Percentiles rank a stretch among this genome's conserved stretches.
Evolutionary conservation across 2,888 invertebrate species (phyloP).

Genomic region (Cybosia mesomella): DNA sequence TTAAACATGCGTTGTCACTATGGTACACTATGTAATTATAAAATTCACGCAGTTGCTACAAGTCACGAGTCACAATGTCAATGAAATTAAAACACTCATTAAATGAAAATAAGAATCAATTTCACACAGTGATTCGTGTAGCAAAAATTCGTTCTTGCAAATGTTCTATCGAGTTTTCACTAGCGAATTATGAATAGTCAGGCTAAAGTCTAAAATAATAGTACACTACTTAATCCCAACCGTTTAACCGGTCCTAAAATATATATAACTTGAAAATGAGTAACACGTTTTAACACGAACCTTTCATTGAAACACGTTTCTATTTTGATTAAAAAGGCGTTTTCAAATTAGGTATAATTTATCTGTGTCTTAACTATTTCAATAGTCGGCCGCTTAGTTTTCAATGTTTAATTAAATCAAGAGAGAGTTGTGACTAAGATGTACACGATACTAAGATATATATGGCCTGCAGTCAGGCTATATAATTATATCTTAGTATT

Average conservation of each 20-base stretch:
- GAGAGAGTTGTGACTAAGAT: slow-evolving; percentile 44
- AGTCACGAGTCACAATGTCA: too few species aligned
- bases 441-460: too few species aligned
- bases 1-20: not conserved
- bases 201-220: not conserved
- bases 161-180: not conserved
- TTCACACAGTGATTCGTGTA: not conserved
- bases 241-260: not conserved
- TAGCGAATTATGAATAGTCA: not conserved
- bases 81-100: too few species aligned
- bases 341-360: slow-evolving; percentile 23
- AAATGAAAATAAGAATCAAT: too few species aligned
- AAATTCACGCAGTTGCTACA: not conserved
- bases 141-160: not conserved
- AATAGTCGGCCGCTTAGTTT: slow-evolving; percentile 38
- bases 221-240: not conserved
- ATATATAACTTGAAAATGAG: not conserved
- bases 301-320: not conserved
- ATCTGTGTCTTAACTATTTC: slow-evolving; percentile 37
- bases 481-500: too few species aligned
- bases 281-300: not conserved
- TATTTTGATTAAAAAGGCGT: slow-evolving; percentile 13
- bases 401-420: slow-evolving; percentile 52
- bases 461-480: too few species aligned
- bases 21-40: not conserved